A percentile compares a stretch with the other conserved stretches of the same genome.
phyloP scores from a whole-genome alignment of 2,888 invertebrate genomes.

The Chaetoderma sp. region DNA sequence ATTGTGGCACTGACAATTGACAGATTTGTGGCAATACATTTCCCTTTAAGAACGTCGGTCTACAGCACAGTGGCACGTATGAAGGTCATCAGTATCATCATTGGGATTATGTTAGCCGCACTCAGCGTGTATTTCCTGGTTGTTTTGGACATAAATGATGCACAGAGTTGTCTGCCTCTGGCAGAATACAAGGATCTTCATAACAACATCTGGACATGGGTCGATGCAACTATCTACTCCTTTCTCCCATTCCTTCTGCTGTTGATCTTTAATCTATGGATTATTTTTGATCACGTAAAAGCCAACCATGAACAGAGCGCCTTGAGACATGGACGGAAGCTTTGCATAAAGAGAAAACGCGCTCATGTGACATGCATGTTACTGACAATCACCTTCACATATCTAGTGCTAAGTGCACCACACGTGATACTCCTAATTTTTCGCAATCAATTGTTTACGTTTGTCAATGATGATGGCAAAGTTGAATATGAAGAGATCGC shows the following conservation, averaged over 20 bases:
- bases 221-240: constrained; percentile 55
- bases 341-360: too few relatives aligned
- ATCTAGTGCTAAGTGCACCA: constrained; percentile 51
- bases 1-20: constrained; percentile 60
- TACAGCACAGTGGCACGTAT: constrained; percentile 46
- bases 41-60: constrained; percentile 46
- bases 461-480: constrained; percentile 23
- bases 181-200: constrained; percentile 43
- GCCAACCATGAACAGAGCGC: constrained; percentile 30
- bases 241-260: constrained; percentile 52
- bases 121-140: constrained; percentile 52
- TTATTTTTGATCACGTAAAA: constrained; percentile 43
- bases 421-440: constrained; percentile 50
- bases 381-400: constrained; percentile 48
- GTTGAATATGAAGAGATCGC: constrained; percentile 41
- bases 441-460: constrained; percentile 40
- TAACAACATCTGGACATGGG: constrained; percentile 51
- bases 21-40: constrained; percentile 51
- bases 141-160: constrained; percentile 38
- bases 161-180: constrained; percentile 35
- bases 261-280: constrained; percentile 52
- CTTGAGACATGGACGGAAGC: constrained; percentile 26
- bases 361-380: constrained; percentile 53
- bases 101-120: constrained; percentile 34
- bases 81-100: constrained; percentile 29